phyloP scores from a whole-genome alignment of 2,113 vertebrate species.

The Empidonax alnorum region DNA sequence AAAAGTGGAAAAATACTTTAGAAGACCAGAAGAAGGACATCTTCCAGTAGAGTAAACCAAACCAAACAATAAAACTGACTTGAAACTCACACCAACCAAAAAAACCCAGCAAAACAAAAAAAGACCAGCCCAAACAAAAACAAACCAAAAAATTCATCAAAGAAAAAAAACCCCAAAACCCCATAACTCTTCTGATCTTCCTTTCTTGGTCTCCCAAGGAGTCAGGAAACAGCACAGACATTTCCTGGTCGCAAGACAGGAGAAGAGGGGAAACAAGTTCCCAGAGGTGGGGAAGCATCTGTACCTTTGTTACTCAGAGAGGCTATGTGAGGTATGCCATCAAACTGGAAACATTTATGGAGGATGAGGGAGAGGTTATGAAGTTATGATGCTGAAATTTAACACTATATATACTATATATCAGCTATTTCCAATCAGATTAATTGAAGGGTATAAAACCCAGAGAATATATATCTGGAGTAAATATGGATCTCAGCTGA shows the following conservation, averaged over 20 bases:
- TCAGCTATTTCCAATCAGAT: neutral
- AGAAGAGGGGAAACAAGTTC: neutral
- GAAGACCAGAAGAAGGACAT: neutral
- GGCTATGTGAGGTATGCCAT: neutral
- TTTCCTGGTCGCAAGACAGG: neutral
- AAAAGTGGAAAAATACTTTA: neutral
- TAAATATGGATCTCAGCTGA: neutral
- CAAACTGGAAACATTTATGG: neutral
- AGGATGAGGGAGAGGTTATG: neutral
- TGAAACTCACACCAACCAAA: neutral
- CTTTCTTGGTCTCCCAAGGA: neutral
- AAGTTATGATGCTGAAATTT: neutral
- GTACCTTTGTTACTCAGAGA: neutral
- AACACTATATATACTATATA: neutral
- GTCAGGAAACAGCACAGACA: neutral
- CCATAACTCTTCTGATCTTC: neutral
- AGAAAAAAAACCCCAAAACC: neutral
- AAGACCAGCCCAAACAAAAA: neutral
- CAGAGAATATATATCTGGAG: neutral
- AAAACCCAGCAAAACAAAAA: neutral
- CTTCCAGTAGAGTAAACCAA: neutral
- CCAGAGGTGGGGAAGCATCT: neutral
- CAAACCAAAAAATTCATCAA: neutral
- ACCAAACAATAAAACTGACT: neutral
- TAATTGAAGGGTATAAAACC: neutral